Percentiles rank a stretch among this genome's conserved stretches.
phyloP scores from a whole-genome alignment of 2,113 vertebrate genomes.

The Petaurus breviceps region DNA sequence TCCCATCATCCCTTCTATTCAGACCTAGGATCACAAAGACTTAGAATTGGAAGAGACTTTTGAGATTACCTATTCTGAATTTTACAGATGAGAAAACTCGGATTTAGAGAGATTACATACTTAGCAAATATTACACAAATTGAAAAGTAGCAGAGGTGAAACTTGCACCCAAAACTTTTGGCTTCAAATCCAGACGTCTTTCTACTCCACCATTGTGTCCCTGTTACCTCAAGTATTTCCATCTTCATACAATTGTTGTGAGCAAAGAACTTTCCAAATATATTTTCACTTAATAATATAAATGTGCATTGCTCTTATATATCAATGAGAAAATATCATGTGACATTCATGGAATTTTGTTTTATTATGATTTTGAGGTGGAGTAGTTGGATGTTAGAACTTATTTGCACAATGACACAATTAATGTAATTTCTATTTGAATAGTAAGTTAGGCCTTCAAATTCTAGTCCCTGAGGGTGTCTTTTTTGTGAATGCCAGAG shows the following conservation, averaged over 20 bases:
- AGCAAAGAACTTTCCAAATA: background rate
- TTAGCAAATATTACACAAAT: background rate
- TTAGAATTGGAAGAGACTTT: background rate
- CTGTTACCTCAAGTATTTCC: background rate
- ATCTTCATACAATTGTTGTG: background rate
- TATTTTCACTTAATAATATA: background rate
- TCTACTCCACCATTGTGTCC: background rate
- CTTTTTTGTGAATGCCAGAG: slow-evolving; percentile 68
- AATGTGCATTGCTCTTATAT: background rate
- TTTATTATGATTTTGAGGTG: background rate
- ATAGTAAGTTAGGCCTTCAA: slow-evolving; percentile 23
- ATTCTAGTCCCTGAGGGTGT: slow-evolving; percentile 33
- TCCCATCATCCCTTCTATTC: background rate
- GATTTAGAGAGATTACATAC: background rate
- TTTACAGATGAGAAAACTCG: background rate
- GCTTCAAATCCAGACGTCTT: background rate
- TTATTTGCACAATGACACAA: slow-evolving; percentile 52
- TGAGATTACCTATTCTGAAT: background rate
- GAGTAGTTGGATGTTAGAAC: slow-evolving; percentile 10
- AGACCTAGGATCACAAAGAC: background rate
- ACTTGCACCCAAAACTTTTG: background rate
- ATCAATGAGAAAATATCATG: background rate
- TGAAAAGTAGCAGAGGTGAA: background rate
- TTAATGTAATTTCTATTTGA: slow-evolving; percentile 42
- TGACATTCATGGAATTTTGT: background rate